phyloP scores from a whole-genome alignment of 2,113 vertebrate species.

The Plectropomus leopardus region DNA sequence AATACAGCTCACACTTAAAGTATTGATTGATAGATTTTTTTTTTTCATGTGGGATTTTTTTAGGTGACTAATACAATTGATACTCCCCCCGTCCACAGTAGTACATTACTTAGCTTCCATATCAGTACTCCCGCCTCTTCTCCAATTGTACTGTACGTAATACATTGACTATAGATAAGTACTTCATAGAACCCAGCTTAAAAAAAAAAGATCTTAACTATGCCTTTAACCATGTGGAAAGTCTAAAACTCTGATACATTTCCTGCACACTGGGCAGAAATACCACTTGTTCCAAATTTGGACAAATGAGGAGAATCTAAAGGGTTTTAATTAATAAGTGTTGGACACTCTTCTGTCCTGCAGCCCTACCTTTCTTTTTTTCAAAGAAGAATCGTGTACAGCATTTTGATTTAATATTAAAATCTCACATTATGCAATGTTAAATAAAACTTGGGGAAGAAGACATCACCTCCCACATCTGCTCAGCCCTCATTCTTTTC shows the following conservation, averaged over 20 bases:
- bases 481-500: constrained; percentile 39
- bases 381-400: neutral
- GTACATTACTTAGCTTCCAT: too few relatives aligned
- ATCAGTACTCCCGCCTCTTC: too few relatives aligned
- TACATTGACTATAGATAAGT: too few relatives aligned
- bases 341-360: constrained; percentile 28
- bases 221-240: constrained; percentile 1
- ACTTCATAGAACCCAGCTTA: too few relatives aligned
- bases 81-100: too few relatives aligned
- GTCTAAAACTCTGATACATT: constrained; percentile 16
- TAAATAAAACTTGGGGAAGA: constrained; percentile 50
- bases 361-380: neutral
- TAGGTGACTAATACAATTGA: too few relatives aligned
- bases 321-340: constrained; percentile 43
- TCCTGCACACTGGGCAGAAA: constrained; percentile 19
- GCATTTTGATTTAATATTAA: constrained; percentile 35
- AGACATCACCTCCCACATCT: constrained; percentile 52
- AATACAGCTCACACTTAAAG: too few relatives aligned
- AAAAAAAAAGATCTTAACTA: too few relatives aligned
- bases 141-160: too few relatives aligned
- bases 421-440: constrained; percentile 14
- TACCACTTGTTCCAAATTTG: constrained; percentile 25
- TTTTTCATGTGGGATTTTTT: too few relatives aligned
- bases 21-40: too few relatives aligned
- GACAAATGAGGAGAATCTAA: constrained; percentile 32